A percentile compares a stretch with the other conserved stretches of the same genome.
Evolutionary conservation across 2,888 invertebrate genomes (phyloP).

Genomic region (Epinotia nisella): DNA sequence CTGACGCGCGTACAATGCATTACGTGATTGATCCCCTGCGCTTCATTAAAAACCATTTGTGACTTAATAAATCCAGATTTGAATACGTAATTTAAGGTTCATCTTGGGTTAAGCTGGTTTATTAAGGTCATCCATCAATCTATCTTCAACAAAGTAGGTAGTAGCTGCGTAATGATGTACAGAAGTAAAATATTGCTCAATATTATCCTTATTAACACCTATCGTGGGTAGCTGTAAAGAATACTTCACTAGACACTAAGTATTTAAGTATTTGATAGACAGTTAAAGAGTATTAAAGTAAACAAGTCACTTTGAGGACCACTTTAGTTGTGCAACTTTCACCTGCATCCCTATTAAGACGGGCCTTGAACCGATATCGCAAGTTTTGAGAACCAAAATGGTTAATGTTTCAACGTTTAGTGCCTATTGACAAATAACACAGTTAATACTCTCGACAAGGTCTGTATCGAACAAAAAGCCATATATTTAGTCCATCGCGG

Average conservation of each 20-base stretch:
- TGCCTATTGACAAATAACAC: slow-evolving; percentile 20
- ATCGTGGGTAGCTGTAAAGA: slow-evolving; percentile 13
- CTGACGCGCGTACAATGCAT: no score
- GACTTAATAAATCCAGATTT: no score
- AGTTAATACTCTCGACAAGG: neutral
- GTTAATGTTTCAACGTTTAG: slow-evolving; percentile 9
- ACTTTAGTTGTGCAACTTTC: slow-evolving; percentile 4
- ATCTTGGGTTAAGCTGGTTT: no score
- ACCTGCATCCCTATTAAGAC: neutral
- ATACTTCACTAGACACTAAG: slow-evolving; percentile 1
- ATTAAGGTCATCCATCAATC: no score
- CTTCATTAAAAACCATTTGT: no score
- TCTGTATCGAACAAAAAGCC: neutral
- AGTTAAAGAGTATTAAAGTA: slow-evolving; percentile 5
- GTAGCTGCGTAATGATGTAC: neutral
- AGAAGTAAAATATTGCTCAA: slow-evolving; percentile 2
- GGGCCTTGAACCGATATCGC: slow-evolving; percentile 15
- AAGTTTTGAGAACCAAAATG: slow-evolving; percentile 22
- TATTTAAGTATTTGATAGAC: neutral
- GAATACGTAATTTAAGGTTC: no score
- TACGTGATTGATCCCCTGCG: no score
- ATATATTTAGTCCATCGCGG: slow-evolving; percentile 5
- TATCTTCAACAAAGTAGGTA: no score
- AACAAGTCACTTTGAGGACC: slow-evolving; percentile 8
- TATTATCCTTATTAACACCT: slow-evolving; percentile 1